Conservation (phyloP, 2,113 vertebrate genomes). For the Leuciscus idus region DNA sequence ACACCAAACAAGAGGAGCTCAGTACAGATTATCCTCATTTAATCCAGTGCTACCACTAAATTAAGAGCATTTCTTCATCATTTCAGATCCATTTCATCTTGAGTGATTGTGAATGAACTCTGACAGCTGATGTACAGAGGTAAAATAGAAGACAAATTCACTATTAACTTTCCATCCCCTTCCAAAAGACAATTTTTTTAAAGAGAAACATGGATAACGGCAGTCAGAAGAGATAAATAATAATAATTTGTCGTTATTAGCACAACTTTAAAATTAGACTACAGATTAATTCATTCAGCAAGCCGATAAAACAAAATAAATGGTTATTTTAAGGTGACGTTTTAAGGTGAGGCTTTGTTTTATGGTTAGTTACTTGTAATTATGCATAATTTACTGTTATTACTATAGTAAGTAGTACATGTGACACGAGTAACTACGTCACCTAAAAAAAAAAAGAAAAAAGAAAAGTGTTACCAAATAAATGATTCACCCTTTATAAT, state of each 20-base stretch:
- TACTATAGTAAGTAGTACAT: background rate
- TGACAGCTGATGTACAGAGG: background rate
- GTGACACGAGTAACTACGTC: background rate
- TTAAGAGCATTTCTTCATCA: background rate
- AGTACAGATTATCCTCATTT: background rate
- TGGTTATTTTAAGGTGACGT: background rate
- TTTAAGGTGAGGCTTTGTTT: background rate
- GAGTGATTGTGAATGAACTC: background rate
- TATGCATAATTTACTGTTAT: background rate
- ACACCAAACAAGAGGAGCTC: background rate
- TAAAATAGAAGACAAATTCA: background rate
- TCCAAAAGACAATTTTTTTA: background rate
- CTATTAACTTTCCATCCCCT: too few relatives aligned
- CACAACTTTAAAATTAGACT: background rate
- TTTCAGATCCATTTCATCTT: conserved; percentile 6
- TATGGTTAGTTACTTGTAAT: background rate
- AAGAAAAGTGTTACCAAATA: background rate
- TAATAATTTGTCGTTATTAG: background rate
- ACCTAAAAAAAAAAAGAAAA: background rate
- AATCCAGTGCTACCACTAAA: background rate
- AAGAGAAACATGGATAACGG: background rate
- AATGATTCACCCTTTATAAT: background rate
- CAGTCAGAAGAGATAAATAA: background rate
- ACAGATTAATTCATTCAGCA: background rate
- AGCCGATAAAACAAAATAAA: background rate